A percentile compares a stretch with the other conserved stretches of the same genome.
Evolutionary conservation across 1,140 invertebrate species (phyloP).

Genomic region (Heliconius nattereri): DNA sequence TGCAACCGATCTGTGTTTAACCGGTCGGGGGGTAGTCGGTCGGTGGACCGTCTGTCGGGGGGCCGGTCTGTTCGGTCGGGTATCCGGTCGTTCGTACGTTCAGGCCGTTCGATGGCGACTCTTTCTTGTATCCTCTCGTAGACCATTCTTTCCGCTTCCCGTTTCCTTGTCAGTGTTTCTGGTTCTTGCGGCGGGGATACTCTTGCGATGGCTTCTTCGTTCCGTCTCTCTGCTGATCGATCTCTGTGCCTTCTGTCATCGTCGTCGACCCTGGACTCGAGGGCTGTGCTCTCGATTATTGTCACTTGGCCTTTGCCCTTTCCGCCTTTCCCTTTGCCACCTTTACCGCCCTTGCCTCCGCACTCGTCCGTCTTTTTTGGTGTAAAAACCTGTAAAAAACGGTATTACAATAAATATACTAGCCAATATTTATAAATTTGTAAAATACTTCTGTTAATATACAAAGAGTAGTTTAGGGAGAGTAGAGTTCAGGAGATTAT

Average conservation of each 20-base stretch:
- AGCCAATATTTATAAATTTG: neutral
- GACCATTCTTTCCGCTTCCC: constrained; percentile 55
- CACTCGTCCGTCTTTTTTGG: constrained; percentile 81
- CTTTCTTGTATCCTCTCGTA: constrained; percentile 60
- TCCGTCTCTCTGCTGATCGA: constrained; percentile 54
- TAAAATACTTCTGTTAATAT: neutral
- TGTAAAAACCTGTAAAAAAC: constrained; percentile 65
- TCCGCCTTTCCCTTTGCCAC: constrained; percentile 83
- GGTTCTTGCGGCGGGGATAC: constrained; percentile 64
- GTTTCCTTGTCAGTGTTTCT: constrained; percentile 53
- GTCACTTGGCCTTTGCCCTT: constrained; percentile 84
- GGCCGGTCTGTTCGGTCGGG: constrained; percentile 45
- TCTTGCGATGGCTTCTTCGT: constrained; percentile 67
- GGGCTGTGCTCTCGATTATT: constrained; percentile 69
- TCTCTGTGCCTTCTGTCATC: constrained; percentile 56
- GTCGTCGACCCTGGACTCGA: constrained; percentile 57
- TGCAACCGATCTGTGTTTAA: constrained; percentile 46
- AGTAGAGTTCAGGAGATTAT: no score
- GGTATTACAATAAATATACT: neutral
- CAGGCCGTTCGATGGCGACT: constrained; percentile 54
- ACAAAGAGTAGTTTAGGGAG: no score
- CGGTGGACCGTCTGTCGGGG: constrained; percentile 45
- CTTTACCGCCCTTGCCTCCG: constrained; percentile 84
- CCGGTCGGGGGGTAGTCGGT: constrained; percentile 52
- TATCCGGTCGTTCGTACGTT: constrained; percentile 60